Evolutionary conservation across 2,113 vertebrate species (phyloP).

Genomic region (Oncorhynchus nerka): DNA sequence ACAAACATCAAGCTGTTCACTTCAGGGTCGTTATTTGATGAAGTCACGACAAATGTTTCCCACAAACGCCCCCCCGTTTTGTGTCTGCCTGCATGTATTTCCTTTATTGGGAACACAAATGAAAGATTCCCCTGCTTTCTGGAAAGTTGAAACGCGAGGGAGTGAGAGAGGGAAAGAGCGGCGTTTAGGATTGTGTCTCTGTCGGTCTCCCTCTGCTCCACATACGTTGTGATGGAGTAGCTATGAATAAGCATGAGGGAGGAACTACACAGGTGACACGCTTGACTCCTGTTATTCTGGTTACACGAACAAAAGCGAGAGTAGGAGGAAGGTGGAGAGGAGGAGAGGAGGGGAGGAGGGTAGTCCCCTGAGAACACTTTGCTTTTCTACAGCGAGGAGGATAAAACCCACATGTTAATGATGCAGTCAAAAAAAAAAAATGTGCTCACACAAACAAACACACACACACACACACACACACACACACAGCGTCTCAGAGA

Average conservation of each 20-base stretch:
- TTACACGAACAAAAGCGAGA: conserved; percentile 63
- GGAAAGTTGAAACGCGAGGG: conserved; percentile 55
- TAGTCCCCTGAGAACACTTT: conserved; percentile 61
- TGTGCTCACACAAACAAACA: too few relatives aligned
- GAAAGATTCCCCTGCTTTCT: conserved; percentile 44
- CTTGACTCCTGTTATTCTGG: conserved; percentile 68
- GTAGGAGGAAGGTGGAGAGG: conserved; percentile 41
- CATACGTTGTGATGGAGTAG: conserved; percentile 50
- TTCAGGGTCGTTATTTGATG: conserved; percentile 8
- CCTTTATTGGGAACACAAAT: conserved; percentile 38
- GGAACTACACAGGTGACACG: conserved; percentile 70
- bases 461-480: conserved; percentile 27
- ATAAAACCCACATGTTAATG: conserved; percentile 74
- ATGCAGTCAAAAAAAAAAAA: conserved; percentile 51
- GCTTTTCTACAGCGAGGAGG: conserved; percentile 51
- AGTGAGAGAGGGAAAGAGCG: neutral
- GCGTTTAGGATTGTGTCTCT: neutral
- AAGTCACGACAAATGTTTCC: neutral
- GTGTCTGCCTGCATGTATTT: conserved; percentile 3
- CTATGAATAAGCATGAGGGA: conserved; percentile 76
- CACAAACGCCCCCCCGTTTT: neutral
- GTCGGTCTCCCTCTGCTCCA: conserved; percentile 39
- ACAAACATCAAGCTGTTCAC: neutral
- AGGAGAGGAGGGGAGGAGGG: conserved; percentile 8
- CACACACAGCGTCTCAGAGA: conserved; percentile 13